Base-by-base conservation (phyloP, 2,888 invertebrate genomes). In the Parnassius mnemosyne region DNA sequence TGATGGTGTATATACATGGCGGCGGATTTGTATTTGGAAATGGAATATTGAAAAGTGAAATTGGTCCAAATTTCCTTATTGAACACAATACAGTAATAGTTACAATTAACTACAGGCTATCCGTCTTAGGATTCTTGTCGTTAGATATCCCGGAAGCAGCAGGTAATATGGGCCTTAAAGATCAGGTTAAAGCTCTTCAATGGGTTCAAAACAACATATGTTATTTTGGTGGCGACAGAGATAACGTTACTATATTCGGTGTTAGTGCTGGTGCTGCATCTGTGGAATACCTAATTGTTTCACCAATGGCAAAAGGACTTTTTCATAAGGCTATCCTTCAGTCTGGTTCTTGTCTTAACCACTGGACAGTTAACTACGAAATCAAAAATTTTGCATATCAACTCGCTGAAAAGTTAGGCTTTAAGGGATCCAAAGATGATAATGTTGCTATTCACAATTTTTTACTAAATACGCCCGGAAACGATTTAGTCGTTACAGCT, bases 101-200 rank as follows among this genome's bases (percentile, higher is more conserved):
- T 1, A 78, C 84, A 2, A 74, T 89, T 7, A 90, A 90, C 67
- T 90, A 89, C 66, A 81, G 89, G 68, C 67, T 89, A 1, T 82
- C 82, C 20, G 73, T 82, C 2, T 75, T 89, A 10, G 89, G 89
- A 13, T 89, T 85, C 65, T 70, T 87, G 7, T 75, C 78, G n/a
- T 69, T 85, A 20, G 81, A 79, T 55, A 78, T 84, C 10, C 75
- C 77, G 5, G 81, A 85, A 68, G 81, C 75, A 25, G 63, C 80
- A 2, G 86, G 86, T 1, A 85, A 87, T 65, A 85, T 86, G 85
- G 86, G 84, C 1, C 69, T 87, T 1, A 85, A 84, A 72, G 87
- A 87, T 66, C 85, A 85, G 69, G 72, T 79, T 2, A 75, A 76
- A 64, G 86, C 84, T n/a, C 69, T 87, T 3, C 69, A 78, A 67